Percentiles rank a stretch among this genome's conserved stretches.
Conservation (phyloP, 2,888 invertebrate genomes). For the Pterostichus niger region DNA sequence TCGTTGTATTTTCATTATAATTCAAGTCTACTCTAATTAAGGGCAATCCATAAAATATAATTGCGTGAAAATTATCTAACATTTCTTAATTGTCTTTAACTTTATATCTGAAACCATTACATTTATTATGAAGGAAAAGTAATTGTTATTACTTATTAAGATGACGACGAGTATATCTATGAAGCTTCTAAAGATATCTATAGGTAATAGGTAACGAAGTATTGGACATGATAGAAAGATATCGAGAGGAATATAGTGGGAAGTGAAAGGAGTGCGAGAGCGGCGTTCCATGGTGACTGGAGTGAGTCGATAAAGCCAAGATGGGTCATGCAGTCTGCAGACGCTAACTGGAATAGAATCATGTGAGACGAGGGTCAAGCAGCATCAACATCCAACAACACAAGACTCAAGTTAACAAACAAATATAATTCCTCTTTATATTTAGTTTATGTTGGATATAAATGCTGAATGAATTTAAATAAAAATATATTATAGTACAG, state of each 20-base stretch:
- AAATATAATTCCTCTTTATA: background rate
- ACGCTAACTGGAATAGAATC: conserved; percentile 64
- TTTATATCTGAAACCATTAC: no score
- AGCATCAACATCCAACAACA: conserved; percentile 1
- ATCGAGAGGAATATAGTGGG: conserved; percentile 2
- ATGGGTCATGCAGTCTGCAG: conserved; percentile 63
- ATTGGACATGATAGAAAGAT: background rate
- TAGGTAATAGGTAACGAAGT: no score
- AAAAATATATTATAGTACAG: conserved; percentile 20
- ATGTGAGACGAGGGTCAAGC: conserved; percentile 39
- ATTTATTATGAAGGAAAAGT: no score
- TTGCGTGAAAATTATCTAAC: no score
- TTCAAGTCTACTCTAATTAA: no score
- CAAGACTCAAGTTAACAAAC: no score
- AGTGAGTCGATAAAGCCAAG: conserved; percentile 62
- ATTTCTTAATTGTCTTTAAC: no score
- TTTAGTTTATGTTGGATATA: background rate
- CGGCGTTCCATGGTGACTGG: conserved; percentile 56
- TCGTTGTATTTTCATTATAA: no score
- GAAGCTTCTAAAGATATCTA: no score
- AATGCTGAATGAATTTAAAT: conserved; percentile 10
- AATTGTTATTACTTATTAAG: no score
- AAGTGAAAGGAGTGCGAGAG: conserved; percentile 46
- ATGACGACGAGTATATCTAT: no score
- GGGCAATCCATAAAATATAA: no score